A percentile compares a stretch with the other conserved stretches of the same genome.
Evolutionary conservation across 2,113 vertebrate genomes (phyloP).

Genomic region (Oncorhynchus keta): DNA sequence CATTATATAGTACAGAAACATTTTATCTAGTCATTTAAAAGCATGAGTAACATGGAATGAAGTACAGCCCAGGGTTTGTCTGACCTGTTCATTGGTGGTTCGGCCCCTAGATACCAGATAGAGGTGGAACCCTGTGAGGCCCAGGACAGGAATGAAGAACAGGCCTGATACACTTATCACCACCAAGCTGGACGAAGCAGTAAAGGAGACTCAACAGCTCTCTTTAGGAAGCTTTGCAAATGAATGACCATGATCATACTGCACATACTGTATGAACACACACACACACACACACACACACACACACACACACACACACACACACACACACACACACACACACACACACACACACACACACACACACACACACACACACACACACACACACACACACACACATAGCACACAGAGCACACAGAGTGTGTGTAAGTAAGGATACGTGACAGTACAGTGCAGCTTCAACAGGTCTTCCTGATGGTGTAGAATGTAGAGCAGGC

Average conservation of each 20-base stretch:
- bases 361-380: background rate
- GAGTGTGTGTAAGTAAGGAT: constrained; percentile 75
- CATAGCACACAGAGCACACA: background rate
- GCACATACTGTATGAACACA: background rate
- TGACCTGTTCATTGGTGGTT: constrained; percentile 96
- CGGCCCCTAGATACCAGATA: constrained; percentile 91
- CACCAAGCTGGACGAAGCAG: constrained; percentile 80
- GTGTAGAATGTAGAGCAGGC: constrained; percentile 88
- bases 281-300: background rate
- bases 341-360: background rate
- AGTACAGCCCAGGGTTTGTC: constrained; percentile 84
- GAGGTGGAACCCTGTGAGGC: constrained; percentile 93
- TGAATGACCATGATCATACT: background rate
- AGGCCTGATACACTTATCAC: constrained; percentile 92
- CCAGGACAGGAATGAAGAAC: constrained; percentile 92
- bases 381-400: background rate
- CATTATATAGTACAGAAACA: constrained; percentile 36
- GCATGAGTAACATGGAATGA: constrained; percentile 42
- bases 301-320: background rate
- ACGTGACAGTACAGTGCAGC: constrained; percentile 88
- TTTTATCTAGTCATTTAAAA: no score
- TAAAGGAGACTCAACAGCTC: constrained; percentile 72
- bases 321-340: no score
- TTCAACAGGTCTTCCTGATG: constrained; percentile 85
- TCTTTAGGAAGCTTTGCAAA: background rate